Evolutionary conservation across 2,113 vertebrate genomes (phyloP).

Genomic region (Atractosteus spatula): DNA sequence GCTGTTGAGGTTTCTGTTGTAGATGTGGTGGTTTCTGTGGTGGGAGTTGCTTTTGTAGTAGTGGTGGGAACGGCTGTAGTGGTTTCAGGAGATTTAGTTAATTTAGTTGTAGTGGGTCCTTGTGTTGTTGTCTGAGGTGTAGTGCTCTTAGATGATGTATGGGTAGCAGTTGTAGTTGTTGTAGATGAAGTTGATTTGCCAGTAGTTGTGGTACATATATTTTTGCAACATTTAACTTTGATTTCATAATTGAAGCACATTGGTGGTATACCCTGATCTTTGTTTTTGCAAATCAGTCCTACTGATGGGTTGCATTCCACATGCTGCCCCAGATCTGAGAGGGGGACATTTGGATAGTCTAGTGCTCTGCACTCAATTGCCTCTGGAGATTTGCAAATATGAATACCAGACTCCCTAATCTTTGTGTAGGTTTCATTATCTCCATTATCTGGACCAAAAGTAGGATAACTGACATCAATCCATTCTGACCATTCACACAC

Average conservation of each 20-base stretch:
- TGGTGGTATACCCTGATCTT: conserved; percentile 40
- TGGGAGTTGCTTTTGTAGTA: too few species aligned
- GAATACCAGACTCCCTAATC: conserved; percentile 35
- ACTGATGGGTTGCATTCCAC: conserved; percentile 45
- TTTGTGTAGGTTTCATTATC: conserved; percentile 52
- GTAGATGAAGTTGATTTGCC: not conserved
- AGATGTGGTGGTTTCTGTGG: too few species aligned
- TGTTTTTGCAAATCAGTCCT: conserved; percentile 60
- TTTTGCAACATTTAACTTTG: conserved; percentile 44
- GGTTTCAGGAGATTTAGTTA: too few species aligned
- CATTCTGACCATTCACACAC: conserved; percentile 47
- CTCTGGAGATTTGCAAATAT: conserved; percentile 46
- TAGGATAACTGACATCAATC: conserved; percentile 53
- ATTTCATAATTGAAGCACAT: conserved; percentile 59
- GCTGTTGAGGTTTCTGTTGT: too few species aligned
- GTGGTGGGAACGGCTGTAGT: too few species aligned
- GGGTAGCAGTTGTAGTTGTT: not conserved
- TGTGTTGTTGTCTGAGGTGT: not conserved
- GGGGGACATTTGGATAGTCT: conserved; percentile 30
- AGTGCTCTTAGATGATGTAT: conserved; percentile 5
- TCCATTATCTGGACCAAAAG: conserved; percentile 32
- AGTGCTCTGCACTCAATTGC: conserved; percentile 45
- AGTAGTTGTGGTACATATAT: not conserved
- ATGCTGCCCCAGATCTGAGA: conserved; percentile 36
- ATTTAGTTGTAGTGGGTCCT: not conserved